A percentile compares a stretch with the other conserved stretches of the same genome.
Evolutionary conservation across 2,797 vertebrate species (phyloP).

Genomic region (Hylomyscus alleni): DNA sequence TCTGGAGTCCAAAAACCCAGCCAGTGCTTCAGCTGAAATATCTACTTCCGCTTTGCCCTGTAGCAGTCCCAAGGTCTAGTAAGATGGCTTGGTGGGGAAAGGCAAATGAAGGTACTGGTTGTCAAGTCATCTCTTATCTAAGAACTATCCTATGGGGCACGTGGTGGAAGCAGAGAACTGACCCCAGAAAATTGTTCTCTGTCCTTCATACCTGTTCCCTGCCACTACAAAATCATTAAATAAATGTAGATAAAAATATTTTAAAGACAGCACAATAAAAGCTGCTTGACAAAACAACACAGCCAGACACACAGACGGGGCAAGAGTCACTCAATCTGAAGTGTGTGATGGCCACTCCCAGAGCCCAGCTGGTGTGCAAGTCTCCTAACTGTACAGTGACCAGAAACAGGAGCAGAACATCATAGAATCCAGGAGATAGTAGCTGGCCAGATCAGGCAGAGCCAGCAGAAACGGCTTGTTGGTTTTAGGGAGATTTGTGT

Average conservation of each 20-base stretch:
- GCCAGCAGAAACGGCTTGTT: background rate
- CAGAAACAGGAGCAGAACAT: background rate
- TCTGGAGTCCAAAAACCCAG: background rate
- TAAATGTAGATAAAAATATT: background rate
- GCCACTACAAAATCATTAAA: background rate
- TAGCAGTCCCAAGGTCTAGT: background rate
- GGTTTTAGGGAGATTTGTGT: background rate
- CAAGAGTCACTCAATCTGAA: too few species aligned
- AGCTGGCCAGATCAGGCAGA: background rate
- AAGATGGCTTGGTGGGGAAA: background rate
- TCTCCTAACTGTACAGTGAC: background rate
- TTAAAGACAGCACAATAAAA: background rate
- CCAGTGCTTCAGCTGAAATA: background rate
- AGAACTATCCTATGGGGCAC: background rate
- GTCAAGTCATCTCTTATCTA: background rate
- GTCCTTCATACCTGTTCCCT: background rate
- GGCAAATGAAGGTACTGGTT: background rate
- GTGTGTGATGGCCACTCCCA: background rate
- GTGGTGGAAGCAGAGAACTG: background rate
- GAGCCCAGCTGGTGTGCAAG: background rate
- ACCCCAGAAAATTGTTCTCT: background rate
- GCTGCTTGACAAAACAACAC: background rate
- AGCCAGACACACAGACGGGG: too few species aligned
- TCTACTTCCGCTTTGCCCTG: background rate
- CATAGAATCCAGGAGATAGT: background rate